These are phyloP conservation scores for Agrenia bidenticulata DNA, from an alignment of 2,888 invertebrate species.

Conservation along the genomic window DNA sequence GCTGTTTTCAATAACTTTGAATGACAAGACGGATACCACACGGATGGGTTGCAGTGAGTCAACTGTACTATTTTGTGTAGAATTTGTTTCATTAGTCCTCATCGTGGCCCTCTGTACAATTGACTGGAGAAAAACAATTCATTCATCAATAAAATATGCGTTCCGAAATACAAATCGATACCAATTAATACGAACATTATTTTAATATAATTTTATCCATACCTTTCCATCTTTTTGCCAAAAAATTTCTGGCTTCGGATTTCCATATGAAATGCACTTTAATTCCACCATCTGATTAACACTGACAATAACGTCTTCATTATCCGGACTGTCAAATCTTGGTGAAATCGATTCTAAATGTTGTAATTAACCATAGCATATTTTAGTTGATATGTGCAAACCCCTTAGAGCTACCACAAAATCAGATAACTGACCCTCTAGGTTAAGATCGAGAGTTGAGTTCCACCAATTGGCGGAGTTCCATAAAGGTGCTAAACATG, in stretches of 20 bases:
- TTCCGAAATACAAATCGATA: no score
- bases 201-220: no score
- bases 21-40: no score
- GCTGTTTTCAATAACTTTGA: not conserved
- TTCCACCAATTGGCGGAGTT: conserved; percentile 17
- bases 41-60: no score
- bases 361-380: not conserved
- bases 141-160: no score
- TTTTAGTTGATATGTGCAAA: not conserved
- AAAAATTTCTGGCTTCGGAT: conserved; percentile 8
- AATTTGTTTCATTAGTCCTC: no score
- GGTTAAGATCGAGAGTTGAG: conserved; percentile 3
- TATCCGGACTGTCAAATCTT: not conserved
- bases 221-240: conserved; percentile 14
- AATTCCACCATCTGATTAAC: not conserved
- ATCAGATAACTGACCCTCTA: no score
- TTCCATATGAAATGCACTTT: conserved; percentile 5
- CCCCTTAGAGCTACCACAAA: no score
- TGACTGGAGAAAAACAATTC: no score
- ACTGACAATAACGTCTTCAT: not conserved
- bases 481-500: conserved; percentile 12
- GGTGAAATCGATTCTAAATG: not conserved
- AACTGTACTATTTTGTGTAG: no score
- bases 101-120: no score
- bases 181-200: not conserved